Base-by-base conservation (phyloP, 2,113 vertebrate genomes). In the Rhegmatorhina hoffmannsi region DNA sequence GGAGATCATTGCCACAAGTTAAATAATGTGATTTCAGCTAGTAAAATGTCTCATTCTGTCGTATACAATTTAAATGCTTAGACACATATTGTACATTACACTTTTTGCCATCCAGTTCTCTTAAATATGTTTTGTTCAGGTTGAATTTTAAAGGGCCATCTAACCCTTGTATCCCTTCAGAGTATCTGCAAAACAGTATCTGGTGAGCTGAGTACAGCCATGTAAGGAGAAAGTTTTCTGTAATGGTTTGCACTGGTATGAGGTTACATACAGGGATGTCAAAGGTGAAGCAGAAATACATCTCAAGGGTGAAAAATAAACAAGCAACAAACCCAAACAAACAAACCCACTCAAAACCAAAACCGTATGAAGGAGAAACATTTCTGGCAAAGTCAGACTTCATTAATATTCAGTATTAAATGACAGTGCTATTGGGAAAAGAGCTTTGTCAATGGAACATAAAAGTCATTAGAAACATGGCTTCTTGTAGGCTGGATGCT, bases 1-100 rank as follows among this genome's bases (percentile, higher is more conserved):
- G 84, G 75, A 89, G 73, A 92, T 80, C 85, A 92, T 94, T 87
- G 95, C 83, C 68, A 76, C 76, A 90, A 90, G 76, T 79, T 74
- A 79, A 93, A 90, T 77, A 3, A 89, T 84, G 80, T 94, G 87
- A 94, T 96, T 93, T 84, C 74, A 87, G 46, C 69, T 85, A 95
- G 60, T 87, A 90, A 96, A 96, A 92, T 79, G 31, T 89, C 93
- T 92, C 66, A 25, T 96, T 94, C 59, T 94, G 43, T 63, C 50
- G 18, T 13, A 63, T 60, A 58, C 11, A 38, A 38, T 89, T 86
- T 80, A 91, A 89, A 92, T 93, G 80, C 73, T 80, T 88, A 31
- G 47, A 56, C 64, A 66, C 23, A 64, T 36, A 84, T 47, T 80
- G 59, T 75, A 64, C 33, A 20, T 84, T 79, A 55, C 17, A 44